phyloP scores from a whole-genome alignment of 2,888 invertebrate species.

The Leptogaster cylindrica region DNA sequence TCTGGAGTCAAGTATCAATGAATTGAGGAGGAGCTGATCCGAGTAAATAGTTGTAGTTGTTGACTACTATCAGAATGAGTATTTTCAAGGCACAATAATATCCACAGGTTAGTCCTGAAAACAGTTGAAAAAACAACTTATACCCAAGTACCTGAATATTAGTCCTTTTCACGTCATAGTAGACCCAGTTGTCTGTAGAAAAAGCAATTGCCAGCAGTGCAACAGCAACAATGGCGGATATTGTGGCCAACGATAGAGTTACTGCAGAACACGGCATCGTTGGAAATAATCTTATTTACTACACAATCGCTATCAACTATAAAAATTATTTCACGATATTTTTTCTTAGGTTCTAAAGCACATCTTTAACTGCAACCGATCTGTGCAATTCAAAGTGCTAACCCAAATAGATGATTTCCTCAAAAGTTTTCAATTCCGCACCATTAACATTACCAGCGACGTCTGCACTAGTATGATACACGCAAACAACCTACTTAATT shows the following conservation, averaged over 20 bases:
- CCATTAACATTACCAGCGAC: slow-evolving; percentile 4
- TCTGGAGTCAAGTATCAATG: too few species aligned
- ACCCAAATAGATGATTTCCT: slow-evolving; percentile 8
- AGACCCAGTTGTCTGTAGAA: slow-evolving; percentile 96
- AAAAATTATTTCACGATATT: not conserved
- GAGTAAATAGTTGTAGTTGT: too few species aligned
- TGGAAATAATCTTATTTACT: not conserved
- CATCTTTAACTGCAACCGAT: slow-evolving; percentile 2
- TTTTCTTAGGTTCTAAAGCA: not conserved
- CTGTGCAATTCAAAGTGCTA: not conserved
- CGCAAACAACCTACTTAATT: slow-evolving; percentile 20
- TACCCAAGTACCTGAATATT: slow-evolving; percentile 79
- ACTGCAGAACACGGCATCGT: slow-evolving; percentile 92
- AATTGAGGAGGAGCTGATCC: too few species aligned
- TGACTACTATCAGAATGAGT: too few species aligned
- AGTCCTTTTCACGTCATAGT: slow-evolving; percentile 88
- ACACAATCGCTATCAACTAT: not conserved
- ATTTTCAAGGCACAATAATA: too few species aligned
- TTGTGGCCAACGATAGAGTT: slow-evolving; percentile 92
- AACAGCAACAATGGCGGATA: slow-evolving; percentile 93
- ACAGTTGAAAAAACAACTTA: too few species aligned
- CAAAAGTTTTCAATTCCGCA: not conserved
- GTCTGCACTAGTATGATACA: slow-evolving; percentile 1
- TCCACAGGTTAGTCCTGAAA: too few species aligned
- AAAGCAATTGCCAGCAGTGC: slow-evolving; percentile 92